Conservation (phyloP, 2,888 invertebrate genomes). For the Elysia crispata region DNA sequence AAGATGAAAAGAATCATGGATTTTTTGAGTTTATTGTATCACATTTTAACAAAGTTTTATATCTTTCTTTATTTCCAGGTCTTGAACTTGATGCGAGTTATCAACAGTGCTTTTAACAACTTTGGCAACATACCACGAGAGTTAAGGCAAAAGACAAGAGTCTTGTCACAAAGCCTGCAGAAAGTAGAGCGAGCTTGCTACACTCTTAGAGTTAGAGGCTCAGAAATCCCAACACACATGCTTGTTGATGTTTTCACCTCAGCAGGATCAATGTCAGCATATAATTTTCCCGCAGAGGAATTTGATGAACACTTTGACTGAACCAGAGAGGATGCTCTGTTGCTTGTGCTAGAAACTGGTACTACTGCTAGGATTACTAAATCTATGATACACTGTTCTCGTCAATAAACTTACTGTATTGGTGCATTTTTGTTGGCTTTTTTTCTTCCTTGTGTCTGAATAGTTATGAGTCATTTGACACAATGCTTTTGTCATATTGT, state of each 20-base stretch:
- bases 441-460: too few species aligned
- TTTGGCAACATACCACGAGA: constrained; percentile 82
- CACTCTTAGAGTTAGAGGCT: constrained; percentile 87
- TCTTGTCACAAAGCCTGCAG: constrained; percentile 85
- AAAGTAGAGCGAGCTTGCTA: constrained; percentile 93
- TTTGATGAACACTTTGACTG: constrained; percentile 30
- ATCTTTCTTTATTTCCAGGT: constrained; percentile 74
- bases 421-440: too few species aligned
- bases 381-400: too few species aligned
- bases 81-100: constrained; percentile 85
- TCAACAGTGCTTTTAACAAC: constrained; percentile 80
- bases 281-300: constrained; percentile 37
- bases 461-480: too few species aligned
- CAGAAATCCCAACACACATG: constrained; percentile 87
- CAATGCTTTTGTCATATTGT: too few species aligned
- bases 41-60: too few species aligned
- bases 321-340: not conserved
- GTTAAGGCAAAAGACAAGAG: constrained; percentile 84
- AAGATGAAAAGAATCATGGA: too few species aligned
- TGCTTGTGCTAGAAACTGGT: too few species aligned
- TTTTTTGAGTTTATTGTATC: too few species aligned
- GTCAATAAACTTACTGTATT: too few species aligned
- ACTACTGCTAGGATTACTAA: too few species aligned
- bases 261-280: constrained; percentile 7
- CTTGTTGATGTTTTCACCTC: constrained; percentile 79